Evolutionary conservation across 2,888 invertebrate species (phyloP), one percentile per base, ranked within the genome.

Genomic region (Calliopum simillimum): DNA sequence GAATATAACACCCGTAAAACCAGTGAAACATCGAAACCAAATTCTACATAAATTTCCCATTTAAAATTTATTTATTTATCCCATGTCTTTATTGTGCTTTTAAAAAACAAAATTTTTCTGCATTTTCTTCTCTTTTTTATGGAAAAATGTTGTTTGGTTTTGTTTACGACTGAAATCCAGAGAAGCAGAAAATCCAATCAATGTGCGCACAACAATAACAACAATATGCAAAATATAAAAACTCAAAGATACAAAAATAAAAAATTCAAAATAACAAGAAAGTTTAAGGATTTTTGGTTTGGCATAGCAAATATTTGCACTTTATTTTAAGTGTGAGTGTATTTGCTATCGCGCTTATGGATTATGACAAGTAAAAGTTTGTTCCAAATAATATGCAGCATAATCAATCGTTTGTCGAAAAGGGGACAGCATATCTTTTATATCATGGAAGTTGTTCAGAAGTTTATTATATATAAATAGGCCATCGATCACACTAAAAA

Each of bases 41-140:
- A 68, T 67, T 68, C 75, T 79, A 79, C 80, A 80, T 76, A 79
- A 78, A 80, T 79, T 79, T 79, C 79, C 79, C 80, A 79, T 79
- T 79, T 80, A 71, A 77, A 76, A 80, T 75, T 78, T 78, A 79
- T 73, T 58, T 58, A 58, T 58, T 58, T 58, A 58, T 58, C 33
- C n/a, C 33, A 58, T 58, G 56, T 41, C 23, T n/a, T 16, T 14
- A 33, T 33, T 58, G 56, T 56, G 8, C 25, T 25, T 11, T 58
- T 58, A 55, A 58, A 58, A 58, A 23, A n/a, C n/a, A n/a, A n/a
- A 55, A 25, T 55, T 41, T 33, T 56, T 13, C 23, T 12, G 25
- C 3, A 25, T 16, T 25, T 16, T 41, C n/a, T 33, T 33, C n/a
- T n/a, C n/a, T 33, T 33, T 33, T 8, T 33, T 33, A 33, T 33